Evolutionary conservation across 2,797 vertebrate species (phyloP), one percentile per base, ranked within the genome.

Genomic region (Serranus cabrilla): DNA sequence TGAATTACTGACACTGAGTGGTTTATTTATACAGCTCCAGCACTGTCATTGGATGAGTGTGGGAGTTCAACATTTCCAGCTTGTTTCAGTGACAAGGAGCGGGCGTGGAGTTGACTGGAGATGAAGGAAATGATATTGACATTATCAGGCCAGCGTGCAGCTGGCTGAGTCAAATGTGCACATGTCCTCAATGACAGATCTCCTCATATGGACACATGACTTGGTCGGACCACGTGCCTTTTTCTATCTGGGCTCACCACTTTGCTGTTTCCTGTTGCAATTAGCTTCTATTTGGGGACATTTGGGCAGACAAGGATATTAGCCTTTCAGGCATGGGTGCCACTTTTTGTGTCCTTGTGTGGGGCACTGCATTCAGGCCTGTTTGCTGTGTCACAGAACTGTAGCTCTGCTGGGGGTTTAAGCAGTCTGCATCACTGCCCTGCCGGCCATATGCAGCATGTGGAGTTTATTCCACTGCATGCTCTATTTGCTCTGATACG

Each of bases 261-360:
- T 91, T 88, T 65, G 55, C 56, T 64, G 51, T 82, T 91, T 90
- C 81, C 87, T 83, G 58, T 73, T 83, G 82, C 87, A 91, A 88
- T 93, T 92, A 87, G 76, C 65, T 64, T 77, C 82, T 82, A 80
- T 89, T 89, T 81, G 70, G 67, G 74, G 75, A 66, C 52, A 20
- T 31, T 56, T 25, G 20, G 40, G 37, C 75, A 81, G 88, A 86
- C 83, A 76, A 76, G 42, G 77, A 79, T 60, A 84, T 83, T 80
- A 80, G 83, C 80, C 73, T 90, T 62, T 88, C 79, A 85, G 69
- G 80, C 78, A 74, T 13, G 45, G 66, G 52, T 78, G 78, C 74
- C 67, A 74, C 65, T 84, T 63, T 59, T 74, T 67, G 62, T 71
- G 45, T 61, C 72, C 56, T 54, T 43, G 62, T 74, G 65, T 72